Conservation (phyloP, 2,797 vertebrate genomes). For the Platyrinchus mystaceus region DNA sequence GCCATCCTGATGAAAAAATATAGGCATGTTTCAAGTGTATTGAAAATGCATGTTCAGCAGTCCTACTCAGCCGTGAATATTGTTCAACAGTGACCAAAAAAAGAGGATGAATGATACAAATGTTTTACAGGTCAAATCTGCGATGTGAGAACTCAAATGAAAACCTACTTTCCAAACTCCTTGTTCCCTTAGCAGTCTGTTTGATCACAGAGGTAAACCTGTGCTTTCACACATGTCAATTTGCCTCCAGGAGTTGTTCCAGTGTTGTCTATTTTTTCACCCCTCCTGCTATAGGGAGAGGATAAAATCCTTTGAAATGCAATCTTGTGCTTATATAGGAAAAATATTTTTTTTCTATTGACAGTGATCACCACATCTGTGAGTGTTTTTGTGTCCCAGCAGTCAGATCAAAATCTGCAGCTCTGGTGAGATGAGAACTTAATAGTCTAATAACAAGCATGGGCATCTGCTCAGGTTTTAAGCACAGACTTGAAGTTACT, state of each 20-base stretch:
- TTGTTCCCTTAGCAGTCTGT: background rate
- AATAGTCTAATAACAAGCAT: background rate
- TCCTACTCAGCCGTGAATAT: background rate
- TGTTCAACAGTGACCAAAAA: background rate
- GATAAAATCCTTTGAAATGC: background rate
- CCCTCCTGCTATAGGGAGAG: background rate
- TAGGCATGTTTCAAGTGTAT: background rate
- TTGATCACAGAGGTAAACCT: background rate
- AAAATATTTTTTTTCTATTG: background rate
- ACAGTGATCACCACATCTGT: background rate
- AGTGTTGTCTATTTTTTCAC: background rate
- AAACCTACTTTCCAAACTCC: background rate
- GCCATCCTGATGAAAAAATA: background rate
- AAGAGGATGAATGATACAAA: background rate
- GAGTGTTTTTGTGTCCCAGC: background rate
- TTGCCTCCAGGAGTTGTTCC: background rate
- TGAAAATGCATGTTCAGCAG: background rate
- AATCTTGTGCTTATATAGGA: background rate
- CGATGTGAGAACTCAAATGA: background rate
- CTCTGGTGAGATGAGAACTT: background rate
- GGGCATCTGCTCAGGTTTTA: background rate
- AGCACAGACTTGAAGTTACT: background rate
- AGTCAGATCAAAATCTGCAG: background rate
- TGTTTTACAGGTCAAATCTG: background rate
- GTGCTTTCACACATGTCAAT: background rate